A percentile compares a stretch with the other conserved stretches of the same genome.
phyloP scores from a whole-genome alignment of 2,797 vertebrate species.

The Notolabrus celidotus region DNA sequence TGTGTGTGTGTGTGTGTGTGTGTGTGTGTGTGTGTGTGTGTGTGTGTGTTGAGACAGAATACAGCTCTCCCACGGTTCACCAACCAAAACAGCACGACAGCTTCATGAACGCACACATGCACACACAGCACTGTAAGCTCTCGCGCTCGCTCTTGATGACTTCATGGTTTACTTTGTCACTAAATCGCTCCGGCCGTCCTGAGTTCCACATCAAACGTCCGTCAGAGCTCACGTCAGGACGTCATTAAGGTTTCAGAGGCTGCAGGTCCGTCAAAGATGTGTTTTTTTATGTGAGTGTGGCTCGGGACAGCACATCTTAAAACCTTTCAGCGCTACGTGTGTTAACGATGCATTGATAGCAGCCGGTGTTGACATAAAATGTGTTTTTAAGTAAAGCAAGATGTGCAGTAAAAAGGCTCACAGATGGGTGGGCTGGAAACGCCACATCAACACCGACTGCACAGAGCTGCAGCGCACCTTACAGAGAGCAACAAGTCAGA shows the following conservation, averaged over 20 bases:
- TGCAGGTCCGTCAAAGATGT: neutral
- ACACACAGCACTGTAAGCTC: neutral
- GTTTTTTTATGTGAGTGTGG: neutral
- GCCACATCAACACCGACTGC: constrained; percentile 29
- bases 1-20: neutral
- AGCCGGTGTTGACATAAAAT: constrained; percentile 29
- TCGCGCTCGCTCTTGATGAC: constrained; percentile 32
- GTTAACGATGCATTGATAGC: constrained; percentile 53
- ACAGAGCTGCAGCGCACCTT: neutral
- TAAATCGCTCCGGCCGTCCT: constrained; percentile 31
- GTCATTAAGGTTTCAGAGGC: constrained; percentile 43
- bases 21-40: neutral
- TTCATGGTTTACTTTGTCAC: constrained; percentile 59
- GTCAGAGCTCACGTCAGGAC: constrained; percentile 31
- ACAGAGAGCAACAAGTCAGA: neutral
- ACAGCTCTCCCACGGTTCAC: constrained; percentile 30
- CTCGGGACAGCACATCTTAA: neutral
- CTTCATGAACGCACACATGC: neutral
- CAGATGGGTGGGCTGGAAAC: constrained; percentile 20
- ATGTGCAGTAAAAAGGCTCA: constrained; percentile 41
- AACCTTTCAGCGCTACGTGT: constrained; percentile 30
- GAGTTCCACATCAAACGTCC: constrained; percentile 39
- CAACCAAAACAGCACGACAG: constrained; percentile 29
- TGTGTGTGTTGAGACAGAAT: neutral
- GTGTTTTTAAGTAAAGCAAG: constrained; percentile 47